Percentiles rank a stretch among this genome's conserved stretches.
These are phyloP conservation scores for Ladona fulva DNA, from an alignment of 1,140 invertebrate species.

Conservation along the genomic window DNA sequence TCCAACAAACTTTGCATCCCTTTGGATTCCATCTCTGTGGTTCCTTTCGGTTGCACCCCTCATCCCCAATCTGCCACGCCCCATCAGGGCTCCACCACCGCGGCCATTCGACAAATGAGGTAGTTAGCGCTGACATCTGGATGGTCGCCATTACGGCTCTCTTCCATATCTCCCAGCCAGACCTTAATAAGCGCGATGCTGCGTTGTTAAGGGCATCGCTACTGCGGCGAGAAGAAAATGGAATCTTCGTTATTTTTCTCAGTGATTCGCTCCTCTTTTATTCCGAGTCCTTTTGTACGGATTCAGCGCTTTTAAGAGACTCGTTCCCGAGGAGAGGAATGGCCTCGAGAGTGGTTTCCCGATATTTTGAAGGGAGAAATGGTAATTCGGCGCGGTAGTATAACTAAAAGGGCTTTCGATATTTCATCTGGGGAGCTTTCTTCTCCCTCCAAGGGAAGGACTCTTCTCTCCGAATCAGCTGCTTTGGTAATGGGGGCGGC, in stretches of 20 bases:
- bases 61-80: not conserved
- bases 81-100: not conserved
- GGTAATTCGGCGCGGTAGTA: not conserved
- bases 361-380: constrained; percentile 1
- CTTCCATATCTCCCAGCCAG: not conserved
- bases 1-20: too few species aligned
- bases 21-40: too few species aligned
- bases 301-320: not conserved
- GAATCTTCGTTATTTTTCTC: not conserved
- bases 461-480: not conserved
- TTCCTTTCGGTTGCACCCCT: too few species aligned
- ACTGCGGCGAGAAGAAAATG: not conserved
- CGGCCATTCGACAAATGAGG: not conserved
- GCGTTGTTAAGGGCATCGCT: not conserved
- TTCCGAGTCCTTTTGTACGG: not conserved
- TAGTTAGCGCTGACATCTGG: not conserved
- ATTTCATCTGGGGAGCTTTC: not conserved
- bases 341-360: not conserved
- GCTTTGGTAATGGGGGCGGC: not conserved
- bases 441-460: not conserved
- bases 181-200: not conserved
- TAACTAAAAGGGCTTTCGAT: not conserved
- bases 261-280: not conserved
- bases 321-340: not conserved
- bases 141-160: not conserved